phyloP scores from a whole-genome alignment of 2,888 invertebrate genomes.

The Agrilus cyanescens region DNA sequence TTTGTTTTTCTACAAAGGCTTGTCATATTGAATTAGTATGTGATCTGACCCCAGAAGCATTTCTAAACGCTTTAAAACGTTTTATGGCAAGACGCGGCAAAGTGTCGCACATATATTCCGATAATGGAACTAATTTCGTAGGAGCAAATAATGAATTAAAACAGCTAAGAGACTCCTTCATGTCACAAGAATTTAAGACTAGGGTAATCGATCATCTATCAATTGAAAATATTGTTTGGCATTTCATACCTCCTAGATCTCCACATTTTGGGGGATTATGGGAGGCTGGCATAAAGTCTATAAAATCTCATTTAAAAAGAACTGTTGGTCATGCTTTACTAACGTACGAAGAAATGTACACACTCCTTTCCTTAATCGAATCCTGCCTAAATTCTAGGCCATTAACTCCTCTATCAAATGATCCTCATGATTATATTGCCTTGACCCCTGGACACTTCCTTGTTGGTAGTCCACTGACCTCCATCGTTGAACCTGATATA shows the following conservation, averaged over 20 bases:
- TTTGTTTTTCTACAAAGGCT: not conserved
- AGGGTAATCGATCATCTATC: not conserved
- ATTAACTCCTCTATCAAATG: conserved; percentile 3
- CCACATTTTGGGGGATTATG: conserved; percentile 7
- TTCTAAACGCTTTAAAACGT: not conserved
- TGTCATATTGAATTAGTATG: not conserved
- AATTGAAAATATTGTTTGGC: not conserved
- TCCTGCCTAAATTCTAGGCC: conserved; percentile 7
- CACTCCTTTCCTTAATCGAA: not conserved
- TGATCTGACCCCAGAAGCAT: not conserved
- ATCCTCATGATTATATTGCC: not conserved
- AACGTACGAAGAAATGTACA: conserved; percentile 4
- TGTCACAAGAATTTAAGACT: not conserved
- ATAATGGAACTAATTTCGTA: not conserved
- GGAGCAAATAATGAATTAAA: not conserved
- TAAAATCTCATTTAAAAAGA: conserved; percentile 5
- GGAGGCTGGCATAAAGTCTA: conserved; percentile 7
- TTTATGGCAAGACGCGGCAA: not conserved
- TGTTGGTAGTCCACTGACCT: not conserved
- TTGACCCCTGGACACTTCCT: not conserved
- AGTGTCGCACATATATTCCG: not conserved
- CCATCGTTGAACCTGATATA: not conserved
- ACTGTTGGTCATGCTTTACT: conserved; percentile 5
- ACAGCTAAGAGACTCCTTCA: not conserved
- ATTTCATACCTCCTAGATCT: conserved; percentile 6